These are phyloP conservation scores for Istiophorus platypterus DNA, from an alignment of 2,113 vertebrate genomes.

Conservation along the genomic window DNA sequence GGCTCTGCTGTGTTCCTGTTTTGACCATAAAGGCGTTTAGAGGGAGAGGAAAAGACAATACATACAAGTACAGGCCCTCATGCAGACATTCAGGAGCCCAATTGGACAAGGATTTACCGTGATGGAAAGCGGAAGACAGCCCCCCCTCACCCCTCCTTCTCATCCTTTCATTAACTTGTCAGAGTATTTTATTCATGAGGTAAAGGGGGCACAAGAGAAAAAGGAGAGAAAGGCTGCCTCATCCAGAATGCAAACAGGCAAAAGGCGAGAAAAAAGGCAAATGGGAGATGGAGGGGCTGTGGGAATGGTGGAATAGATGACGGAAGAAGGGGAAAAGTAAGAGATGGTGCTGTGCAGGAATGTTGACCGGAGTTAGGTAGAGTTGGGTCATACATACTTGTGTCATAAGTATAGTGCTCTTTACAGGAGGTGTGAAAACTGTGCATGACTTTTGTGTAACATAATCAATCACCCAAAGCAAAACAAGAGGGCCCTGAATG, in stretches of 20 bases:
- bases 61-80: conserved; percentile 24
- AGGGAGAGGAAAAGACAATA: conserved; percentile 62
- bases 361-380: neutral
- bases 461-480: neutral
- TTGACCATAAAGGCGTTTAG: conserved; percentile 47
- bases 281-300: conserved; percentile 11
- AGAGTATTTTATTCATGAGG: conserved; percentile 55
- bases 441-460: neutral
- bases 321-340: conserved; percentile 25
- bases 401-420: neutral
- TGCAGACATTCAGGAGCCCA: conserved; percentile 64
- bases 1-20: conserved; percentile 73
- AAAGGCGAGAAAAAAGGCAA: conserved; percentile 28
- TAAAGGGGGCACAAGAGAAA: conserved; percentile 21
- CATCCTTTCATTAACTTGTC: conserved; percentile 66
- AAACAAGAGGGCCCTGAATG: neutral
- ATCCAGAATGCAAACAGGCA: conserved; percentile 60
- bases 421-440: neutral
- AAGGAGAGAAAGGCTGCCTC: conserved; percentile 52
- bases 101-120: conserved; percentile 50
- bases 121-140: conserved; percentile 73
- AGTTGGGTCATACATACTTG: neutral
- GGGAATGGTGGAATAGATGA: conserved; percentile 52
- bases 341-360: conserved; percentile 38
- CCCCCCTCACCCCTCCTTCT: neutral